Evolutionary conservation across 2,888 invertebrate genomes (phyloP), one percentile per base, ranked within the genome.

Genomic region (Ophion ellenae): DNA sequence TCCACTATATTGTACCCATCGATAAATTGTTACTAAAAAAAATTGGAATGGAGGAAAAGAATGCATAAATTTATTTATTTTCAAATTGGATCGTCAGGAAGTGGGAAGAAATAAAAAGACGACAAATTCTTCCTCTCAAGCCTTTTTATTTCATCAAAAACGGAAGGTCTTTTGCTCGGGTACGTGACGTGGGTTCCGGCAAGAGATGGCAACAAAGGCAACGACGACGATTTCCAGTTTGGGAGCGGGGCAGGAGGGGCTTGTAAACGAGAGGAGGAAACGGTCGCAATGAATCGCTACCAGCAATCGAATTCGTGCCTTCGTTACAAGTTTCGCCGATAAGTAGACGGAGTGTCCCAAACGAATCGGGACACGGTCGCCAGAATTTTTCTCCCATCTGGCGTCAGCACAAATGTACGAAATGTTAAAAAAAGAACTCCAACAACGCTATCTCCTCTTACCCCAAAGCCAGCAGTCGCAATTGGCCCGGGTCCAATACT

Each of bases 251-350:
- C 32, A 20, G 53, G 57, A 76, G 53, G 17, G 10, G 36, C 64
- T 61, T 61, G 20, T 28, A 28, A 64, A 71, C 17, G 53, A 53
- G 53, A 53, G 17, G 45, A 45, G 24, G 24, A 40, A 20, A 66
- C 11, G 45, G 32, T 20, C n/a, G 36, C n/a, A 17, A 69, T 17
- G 24, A 47, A 67, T 64, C 64, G 79, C 47, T 71, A 64, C 36
- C 36, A 40, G 63, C 36, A 64, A 71, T 79, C 79, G 71, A 79
- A 71, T 79, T 53, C 79, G 79, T 71, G 71, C 64, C 79, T 79
- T 71, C 71, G 47, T 70, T 79, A 64, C 63, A 10, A 53, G n/a
- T 53, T 36, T 36, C 63, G 53, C 7, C 71, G 24, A 79, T 64
- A 79, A 47, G 71, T 64, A 63, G 77, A n/a, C 61, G 71, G 64